A percentile compares a stretch with the other conserved stretches of the same genome.
Evolutionary conservation across 2,888 invertebrate species (phyloP).

Genomic region (Philereme transversata): DNA sequence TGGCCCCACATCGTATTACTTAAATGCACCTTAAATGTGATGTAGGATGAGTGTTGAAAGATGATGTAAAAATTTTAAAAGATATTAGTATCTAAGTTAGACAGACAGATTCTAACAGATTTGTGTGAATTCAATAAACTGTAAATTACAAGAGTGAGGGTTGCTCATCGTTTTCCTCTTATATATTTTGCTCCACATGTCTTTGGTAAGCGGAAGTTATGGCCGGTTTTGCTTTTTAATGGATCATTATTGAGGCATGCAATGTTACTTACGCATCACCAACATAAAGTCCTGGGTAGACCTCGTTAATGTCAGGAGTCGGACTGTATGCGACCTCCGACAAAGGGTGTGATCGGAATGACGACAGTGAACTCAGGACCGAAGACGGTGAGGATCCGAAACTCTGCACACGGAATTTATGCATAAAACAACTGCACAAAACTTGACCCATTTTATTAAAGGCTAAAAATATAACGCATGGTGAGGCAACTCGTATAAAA

Average conservation of each 20-base stretch:
- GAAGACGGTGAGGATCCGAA: conserved; percentile 69
- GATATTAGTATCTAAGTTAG: no score
- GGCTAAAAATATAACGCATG: conserved; percentile 17
- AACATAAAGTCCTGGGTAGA: conserved; percentile 89
- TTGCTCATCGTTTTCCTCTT: no score
- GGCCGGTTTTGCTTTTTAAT: background rate
- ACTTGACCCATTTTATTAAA: conserved; percentile 54
- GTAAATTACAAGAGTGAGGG: no score
- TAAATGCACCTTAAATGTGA: no score
- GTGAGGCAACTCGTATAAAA: conserved; percentile 21
- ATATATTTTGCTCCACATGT: background rate
- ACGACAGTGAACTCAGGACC: conserved; percentile 68
- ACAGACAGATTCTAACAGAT: no score
- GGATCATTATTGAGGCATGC: background rate
- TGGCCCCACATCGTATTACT: no score
- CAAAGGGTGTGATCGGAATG: conserved; percentile 64
- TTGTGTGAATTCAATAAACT: no score
- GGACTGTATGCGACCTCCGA: conserved; percentile 70
- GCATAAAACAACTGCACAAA: conserved; percentile 54
- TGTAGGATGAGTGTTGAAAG: no score
- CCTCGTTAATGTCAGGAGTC: conserved; percentile 89
- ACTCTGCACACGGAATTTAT: conserved; percentile 61
- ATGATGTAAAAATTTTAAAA: no score
- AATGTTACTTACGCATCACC: conserved; percentile 87
- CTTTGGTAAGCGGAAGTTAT: background rate